Percentiles rank a stretch among this genome's conserved stretches.
Evolutionary conservation across 2,113 vertebrate species (phyloP).

Genomic region (Periophthalmodon schlosseri): DNA sequence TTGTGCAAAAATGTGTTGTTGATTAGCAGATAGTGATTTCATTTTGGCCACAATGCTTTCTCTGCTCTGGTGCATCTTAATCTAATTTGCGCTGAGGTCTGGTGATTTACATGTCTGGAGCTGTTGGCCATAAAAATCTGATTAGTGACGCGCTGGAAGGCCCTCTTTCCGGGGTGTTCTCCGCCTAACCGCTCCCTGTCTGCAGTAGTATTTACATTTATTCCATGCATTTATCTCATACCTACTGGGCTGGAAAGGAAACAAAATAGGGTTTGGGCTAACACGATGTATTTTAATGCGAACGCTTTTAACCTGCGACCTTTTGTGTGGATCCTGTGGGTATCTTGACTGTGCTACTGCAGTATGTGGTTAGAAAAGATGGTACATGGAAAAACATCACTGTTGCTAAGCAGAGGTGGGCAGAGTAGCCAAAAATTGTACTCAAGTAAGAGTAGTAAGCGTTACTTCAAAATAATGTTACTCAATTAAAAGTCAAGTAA

Average conservation of each 20-base stretch:
- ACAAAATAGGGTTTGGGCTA: not conserved
- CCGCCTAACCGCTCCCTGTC: not conserved
- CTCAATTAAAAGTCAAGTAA: too few relatives aligned
- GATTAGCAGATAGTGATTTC: slow-evolving; percentile 25
- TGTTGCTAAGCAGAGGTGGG: too few relatives aligned
- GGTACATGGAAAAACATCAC: not conserved
- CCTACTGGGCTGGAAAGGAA: not conserved
- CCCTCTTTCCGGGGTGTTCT: slow-evolving; percentile 10
- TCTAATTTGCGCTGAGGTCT: slow-evolving; percentile 20
- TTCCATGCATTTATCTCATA: slow-evolving; percentile 9
- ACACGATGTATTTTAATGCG: not conserved
- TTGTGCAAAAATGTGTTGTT: not conserved
- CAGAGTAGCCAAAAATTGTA: too few relatives aligned
- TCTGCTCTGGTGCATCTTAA: slow-evolving; percentile 32
- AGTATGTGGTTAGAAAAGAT: not conserved
- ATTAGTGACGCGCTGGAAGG: slow-evolving; percentile 35
- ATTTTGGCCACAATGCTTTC: slow-evolving; percentile 19
- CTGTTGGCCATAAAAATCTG: slow-evolving; percentile 27
- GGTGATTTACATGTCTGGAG: slow-evolving; percentile 51
- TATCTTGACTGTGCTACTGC: too few relatives aligned
- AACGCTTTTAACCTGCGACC: not conserved
- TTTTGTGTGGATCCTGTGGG: not conserved
- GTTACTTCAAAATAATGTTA: too few relatives aligned
- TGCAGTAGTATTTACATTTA: slow-evolving; percentile 1
- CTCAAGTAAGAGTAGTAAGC: too few relatives aligned